Base-by-base conservation (phyloP, 1,140 invertebrate species). In the Bombus fervidus region DNA sequence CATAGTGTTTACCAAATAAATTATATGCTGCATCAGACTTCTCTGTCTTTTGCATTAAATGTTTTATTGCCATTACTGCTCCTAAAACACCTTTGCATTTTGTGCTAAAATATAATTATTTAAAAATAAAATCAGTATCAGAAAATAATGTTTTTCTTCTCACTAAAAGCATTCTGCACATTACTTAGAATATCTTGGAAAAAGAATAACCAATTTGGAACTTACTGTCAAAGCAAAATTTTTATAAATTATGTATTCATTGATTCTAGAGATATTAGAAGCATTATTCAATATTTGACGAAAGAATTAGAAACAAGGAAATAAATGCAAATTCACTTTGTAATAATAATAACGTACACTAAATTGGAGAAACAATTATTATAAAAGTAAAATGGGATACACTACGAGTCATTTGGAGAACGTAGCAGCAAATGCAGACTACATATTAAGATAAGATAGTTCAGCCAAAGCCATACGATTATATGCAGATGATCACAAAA, bases 21-120 rank as follows among this genome's bases (percentile, higher is more conserved):
- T 93, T 85, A 25, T 86, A 77, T 31, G 95, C 94, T 69, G 86
- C 77, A 64, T 92, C 73, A 66, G 83, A 88, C 3, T 91, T 90
- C 71, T 95, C 92, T 66, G 81, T 18, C 78, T 92, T 92, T 47
- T 86, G 69, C 34, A 94, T 93, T 78, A 94, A 91, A 88, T 96
- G 94, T 90, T 96, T 96, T 41, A 95, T 95, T 39, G 94, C 93
- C 95, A 96, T 96, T 6, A 95, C 93, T 59, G 95, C 94, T 72
- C 92, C 94, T 57, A 95, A 89, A 8, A 96, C 94, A 59, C 95
- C 95, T 92, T 94, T 94, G 72, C 93, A 92, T 88, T 95, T 95
- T 41, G 89, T 92, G 76, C 95, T 95, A 64, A 90, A 94, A 92
- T 62, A 68, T 2, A 68, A 37, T 68, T 10, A 68, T 68, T 37